These are phyloP conservation scores for Micromys minutus DNA, from an alignment of 2,113 vertebrate species.

Conservation along the genomic window DNA sequence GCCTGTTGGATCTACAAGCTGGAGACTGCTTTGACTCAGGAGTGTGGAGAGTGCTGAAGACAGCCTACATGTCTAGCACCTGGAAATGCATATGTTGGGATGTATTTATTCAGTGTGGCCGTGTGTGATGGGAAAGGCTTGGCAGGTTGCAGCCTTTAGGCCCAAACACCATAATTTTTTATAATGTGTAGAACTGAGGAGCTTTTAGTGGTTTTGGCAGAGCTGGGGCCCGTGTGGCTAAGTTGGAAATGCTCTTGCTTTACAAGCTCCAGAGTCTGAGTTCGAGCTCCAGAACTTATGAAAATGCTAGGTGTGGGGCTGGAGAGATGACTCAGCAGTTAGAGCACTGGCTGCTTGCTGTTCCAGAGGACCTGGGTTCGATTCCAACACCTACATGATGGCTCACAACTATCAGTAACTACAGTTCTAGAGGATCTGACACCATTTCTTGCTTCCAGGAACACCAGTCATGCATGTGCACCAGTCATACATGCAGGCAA, in stretches of 20 bases:
- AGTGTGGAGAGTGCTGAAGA: not conserved
- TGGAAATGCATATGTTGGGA: not conserved
- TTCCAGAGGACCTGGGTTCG: not conserved
- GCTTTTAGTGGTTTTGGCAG: not conserved
- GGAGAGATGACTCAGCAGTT: not conserved
- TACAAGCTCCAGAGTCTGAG: not conserved
- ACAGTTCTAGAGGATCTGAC: not conserved
- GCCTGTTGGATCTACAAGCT: not conserved
- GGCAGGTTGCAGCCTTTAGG: not conserved
- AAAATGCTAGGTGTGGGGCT: not conserved
- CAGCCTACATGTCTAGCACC: not conserved
- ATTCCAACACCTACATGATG: not conserved
- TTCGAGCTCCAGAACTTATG: not conserved
- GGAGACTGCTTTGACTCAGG: too few relatives aligned
- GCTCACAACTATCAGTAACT: not conserved
- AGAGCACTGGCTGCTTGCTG: not conserved
- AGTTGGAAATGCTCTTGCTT: not conserved
- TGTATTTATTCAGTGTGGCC: not conserved
- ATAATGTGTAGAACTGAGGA: not conserved
- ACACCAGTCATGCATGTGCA: not conserved
- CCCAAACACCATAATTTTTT: not conserved
- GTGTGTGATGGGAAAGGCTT: not conserved
- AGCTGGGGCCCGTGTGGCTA: not conserved
- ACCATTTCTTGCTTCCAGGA: not conserved
- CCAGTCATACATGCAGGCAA: not conserved